A percentile compares a stretch with the other conserved stretches of the same genome.
Conservation (phyloP, 2,888 invertebrate genomes). For the Cylloceria caligata region DNA sequence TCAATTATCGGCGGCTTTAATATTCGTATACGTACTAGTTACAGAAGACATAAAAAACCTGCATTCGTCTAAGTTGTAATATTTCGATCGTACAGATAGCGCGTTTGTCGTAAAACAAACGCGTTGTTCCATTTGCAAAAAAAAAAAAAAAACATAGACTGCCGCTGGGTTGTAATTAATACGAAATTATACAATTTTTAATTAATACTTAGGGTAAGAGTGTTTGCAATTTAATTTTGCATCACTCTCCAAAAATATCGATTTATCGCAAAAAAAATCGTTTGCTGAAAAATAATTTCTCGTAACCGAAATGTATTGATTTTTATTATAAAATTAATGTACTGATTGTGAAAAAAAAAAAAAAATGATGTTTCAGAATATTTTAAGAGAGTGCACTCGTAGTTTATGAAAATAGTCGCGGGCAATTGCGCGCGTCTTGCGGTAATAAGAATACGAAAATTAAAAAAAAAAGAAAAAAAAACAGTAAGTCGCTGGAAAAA, state of each 20-base stretch:
- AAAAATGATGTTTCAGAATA: too few relatives aligned
- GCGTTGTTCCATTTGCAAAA: conserved; percentile 19
- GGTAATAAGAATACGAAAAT: neutral
- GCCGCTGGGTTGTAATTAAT: conserved; percentile 24
- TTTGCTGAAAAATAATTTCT: neutral
- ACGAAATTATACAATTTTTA: conserved; percentile 40
- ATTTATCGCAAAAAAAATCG: conserved; percentile 2
- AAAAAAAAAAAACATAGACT: conserved; percentile 40
- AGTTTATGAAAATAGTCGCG: conserved; percentile 51
- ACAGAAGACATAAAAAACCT: neutral
- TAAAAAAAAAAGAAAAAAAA: too few relatives aligned
- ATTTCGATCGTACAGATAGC: conserved; percentile 4
- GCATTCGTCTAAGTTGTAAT: conserved; percentile 4
- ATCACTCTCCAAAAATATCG: conserved; percentile 12
- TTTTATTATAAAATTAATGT: neutral
- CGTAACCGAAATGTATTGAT: neutral
- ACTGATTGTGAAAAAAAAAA: too few relatives aligned
- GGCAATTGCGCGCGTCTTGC: conserved; percentile 26
- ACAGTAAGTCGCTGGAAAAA: conserved; percentile 6
- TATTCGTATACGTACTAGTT: conserved; percentile 43
- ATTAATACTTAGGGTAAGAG: conserved; percentile 7
- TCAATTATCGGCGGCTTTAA: conserved; percentile 5
- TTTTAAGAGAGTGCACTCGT: conserved; percentile 23
- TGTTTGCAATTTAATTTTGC: neutral
- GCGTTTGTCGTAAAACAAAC: conserved; percentile 12